These are phyloP conservation scores for Cyrtorhinus lividipennis DNA, from an alignment of 1,140 invertebrate species.

Conservation along the genomic window DNA sequence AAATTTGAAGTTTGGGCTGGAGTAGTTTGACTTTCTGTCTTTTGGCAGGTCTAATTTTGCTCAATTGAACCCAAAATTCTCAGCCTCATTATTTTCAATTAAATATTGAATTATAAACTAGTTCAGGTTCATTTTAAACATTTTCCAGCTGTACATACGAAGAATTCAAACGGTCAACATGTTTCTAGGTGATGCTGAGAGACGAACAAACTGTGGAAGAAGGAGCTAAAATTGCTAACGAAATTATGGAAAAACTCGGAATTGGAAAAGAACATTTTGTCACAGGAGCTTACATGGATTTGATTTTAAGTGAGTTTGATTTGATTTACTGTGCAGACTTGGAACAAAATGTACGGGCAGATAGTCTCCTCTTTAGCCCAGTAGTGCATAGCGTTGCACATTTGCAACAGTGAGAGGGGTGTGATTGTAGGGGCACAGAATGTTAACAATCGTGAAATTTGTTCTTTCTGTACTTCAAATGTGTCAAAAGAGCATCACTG, in stretches of 20 bases:
- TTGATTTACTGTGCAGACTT: too few species aligned
- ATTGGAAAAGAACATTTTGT: constrained; percentile 20
- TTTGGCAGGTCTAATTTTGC: too few species aligned
- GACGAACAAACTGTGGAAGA: constrained; percentile 22
- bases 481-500: neutral
- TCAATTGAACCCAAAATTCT: too few species aligned
- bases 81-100: too few species aligned
- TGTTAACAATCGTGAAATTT: constrained; percentile 31
- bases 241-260: constrained; percentile 20
- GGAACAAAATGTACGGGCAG: too few species aligned
- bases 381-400: neutral
- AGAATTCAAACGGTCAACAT: too few species aligned
- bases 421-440: constrained; percentile 7
- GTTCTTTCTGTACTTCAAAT: neutral
- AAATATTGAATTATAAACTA: too few species aligned
- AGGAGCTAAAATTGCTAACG: constrained; percentile 20
- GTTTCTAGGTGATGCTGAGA: constrained; percentile 14
- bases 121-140: too few species aligned
- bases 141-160: too few species aligned
- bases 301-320: neutral
- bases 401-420: neutral
- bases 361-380: neutral
- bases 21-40: too few species aligned
- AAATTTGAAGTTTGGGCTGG: too few species aligned
- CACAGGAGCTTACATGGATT: constrained; percentile 9